Evolutionary conservation across 2,113 vertebrate genomes (phyloP).

Genomic region (Gallinago undulata): DNA sequence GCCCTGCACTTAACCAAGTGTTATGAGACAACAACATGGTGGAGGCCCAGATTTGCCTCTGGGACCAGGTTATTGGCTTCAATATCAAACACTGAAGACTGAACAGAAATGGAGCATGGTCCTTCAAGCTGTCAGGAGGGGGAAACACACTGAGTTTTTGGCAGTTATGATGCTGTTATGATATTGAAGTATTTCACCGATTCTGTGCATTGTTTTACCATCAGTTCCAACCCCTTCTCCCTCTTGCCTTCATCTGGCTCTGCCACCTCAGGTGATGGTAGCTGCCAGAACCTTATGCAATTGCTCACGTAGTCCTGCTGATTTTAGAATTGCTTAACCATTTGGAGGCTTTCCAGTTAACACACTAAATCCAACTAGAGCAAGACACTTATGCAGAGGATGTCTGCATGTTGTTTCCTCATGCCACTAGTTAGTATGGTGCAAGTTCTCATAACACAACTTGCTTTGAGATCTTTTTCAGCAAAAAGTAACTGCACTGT

Average conservation of each 20-base stretch:
- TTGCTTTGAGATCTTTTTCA: background rate
- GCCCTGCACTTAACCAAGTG: background rate
- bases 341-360: background rate
- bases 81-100: background rate
- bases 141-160: fast-evolving
- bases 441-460: background rate
- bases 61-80: background rate
- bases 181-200: background rate
- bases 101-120: background rate
- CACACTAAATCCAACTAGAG: background rate
- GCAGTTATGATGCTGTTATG: background rate
- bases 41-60: background rate
- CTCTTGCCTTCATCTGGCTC: background rate
- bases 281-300: background rate
- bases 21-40: background rate
- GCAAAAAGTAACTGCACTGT: background rate
- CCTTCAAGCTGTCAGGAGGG: background rate
- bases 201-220: background rate
- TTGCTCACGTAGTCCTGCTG: background rate
- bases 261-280: background rate
- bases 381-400: background rate
- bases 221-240: background rate
- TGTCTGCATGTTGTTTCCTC: background rate
- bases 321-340: background rate
- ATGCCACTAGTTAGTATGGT: background rate